A percentile compares a stretch with the other conserved stretches of the same genome.
Conservation (phyloP, 2,888 invertebrate genomes). For the Sthenelais limicola region DNA sequence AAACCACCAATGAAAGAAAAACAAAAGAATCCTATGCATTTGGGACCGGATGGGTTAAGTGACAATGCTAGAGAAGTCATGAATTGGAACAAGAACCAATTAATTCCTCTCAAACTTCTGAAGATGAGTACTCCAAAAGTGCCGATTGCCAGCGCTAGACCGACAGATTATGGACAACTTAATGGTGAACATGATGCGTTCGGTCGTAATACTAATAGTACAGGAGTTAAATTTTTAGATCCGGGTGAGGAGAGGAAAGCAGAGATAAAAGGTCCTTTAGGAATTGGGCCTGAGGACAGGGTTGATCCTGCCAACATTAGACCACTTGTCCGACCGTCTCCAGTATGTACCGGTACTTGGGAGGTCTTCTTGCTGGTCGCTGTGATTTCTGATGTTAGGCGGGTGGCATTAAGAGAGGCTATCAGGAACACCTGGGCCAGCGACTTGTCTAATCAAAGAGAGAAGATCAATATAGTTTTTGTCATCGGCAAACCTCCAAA, state of each 20-base stretch:
- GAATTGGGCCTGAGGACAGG: not conserved
- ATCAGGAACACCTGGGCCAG: constrained; percentile 26
- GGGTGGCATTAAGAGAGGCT: not conserved
- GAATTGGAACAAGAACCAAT: not conserved
- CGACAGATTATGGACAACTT: too few species aligned
- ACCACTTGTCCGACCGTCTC: not conserved
- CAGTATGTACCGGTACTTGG: constrained; percentile 7
- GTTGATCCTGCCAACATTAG: not conserved
- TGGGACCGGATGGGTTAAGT: constrained; percentile 2
- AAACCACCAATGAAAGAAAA: too few species aligned
- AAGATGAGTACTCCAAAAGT: not conserved
- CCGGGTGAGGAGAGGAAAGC: not conserved
- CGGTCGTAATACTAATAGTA: not conserved
- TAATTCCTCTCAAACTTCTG: not conserved
- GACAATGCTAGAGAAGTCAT: constrained; percentile 20
- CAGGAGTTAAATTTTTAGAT: not conserved
- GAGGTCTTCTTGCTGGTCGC: constrained; percentile 19
- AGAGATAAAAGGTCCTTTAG: not conserved
- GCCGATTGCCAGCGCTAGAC: too few species aligned
- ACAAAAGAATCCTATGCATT: too few species aligned
- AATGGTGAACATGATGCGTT: too few species aligned
- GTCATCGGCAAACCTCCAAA: constrained; percentile 1
- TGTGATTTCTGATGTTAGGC: not conserved
- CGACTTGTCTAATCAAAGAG: not conserved
- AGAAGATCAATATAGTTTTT: constrained; percentile 3